Evolutionary conservation across 2,888 invertebrate genomes (phyloP).

Genomic region (Leptopilina syphax): DNA sequence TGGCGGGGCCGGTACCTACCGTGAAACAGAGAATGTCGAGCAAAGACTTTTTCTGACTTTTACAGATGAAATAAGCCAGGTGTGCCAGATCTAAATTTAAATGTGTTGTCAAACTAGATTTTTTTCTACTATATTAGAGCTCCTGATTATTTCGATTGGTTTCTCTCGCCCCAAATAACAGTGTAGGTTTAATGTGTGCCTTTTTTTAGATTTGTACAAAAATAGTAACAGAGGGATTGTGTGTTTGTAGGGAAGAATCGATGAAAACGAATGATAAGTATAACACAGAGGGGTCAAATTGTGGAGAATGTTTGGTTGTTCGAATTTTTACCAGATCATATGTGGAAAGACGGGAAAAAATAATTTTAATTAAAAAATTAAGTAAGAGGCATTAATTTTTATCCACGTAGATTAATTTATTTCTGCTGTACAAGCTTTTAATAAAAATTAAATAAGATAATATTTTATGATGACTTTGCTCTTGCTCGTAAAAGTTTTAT

Average conservation of each 20-base stretch:
- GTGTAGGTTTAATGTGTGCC: background rate
- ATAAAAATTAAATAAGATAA: constrained; percentile 4
- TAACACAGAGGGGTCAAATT: background rate
- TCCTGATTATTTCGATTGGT: background rate
- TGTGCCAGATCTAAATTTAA: constrained; percentile 24
- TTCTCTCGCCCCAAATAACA: background rate
- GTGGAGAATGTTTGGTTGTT: background rate
- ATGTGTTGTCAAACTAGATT: background rate
- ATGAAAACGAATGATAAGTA: background rate
- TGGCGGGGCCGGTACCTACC: constrained; percentile 8
- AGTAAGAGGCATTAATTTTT: background rate
- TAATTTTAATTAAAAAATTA: background rate
- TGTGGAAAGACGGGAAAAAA: background rate
- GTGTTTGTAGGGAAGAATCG: background rate
- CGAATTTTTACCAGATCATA: too few species aligned
- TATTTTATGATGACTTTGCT: constrained; percentile 15
- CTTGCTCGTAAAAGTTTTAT: constrained; percentile 26
- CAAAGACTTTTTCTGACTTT: constrained; percentile 27
- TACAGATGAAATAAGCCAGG: constrained; percentile 33
- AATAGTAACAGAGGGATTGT: background rate
- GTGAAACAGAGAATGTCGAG: constrained; percentile 40
- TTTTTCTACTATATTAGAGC: background rate
- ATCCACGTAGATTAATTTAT: background rate
- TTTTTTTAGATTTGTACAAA: background rate
- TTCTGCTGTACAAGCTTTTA: background rate